Evolutionary conservation across 2,113 vertebrate species (phyloP).

Genomic region (Amphiprion percula): DNA sequence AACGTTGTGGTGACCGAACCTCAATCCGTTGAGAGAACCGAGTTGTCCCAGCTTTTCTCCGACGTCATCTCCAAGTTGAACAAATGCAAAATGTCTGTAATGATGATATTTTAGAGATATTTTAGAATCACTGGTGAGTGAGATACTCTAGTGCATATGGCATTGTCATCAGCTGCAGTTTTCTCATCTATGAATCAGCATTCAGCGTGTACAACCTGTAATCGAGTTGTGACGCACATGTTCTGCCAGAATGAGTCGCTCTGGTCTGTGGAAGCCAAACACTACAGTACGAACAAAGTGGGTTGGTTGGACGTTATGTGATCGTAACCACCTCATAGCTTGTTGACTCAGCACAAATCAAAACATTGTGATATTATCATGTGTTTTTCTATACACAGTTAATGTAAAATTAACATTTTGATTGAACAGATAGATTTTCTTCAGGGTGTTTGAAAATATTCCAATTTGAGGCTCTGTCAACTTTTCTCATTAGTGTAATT

Average conservation of each 20-base stretch:
- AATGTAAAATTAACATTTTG: constrained; percentile 21
- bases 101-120: neutral
- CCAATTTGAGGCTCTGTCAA: constrained; percentile 2
- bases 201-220: constrained; percentile 34
- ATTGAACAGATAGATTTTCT: neutral
- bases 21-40: neutral
- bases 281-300: neutral
- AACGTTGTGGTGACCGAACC: neutral
- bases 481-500: constrained; percentile 12
- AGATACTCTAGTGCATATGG: neutral
- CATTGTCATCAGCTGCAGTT: constrained; percentile 13
- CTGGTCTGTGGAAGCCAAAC: constrained; percentile 4
- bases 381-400: constrained; percentile 4
- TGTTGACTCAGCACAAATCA: neutral
- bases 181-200: constrained; percentile 32
- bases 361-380: neutral
- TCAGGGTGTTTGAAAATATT: constrained; percentile 4
- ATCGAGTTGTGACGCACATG: constrained; percentile 42
- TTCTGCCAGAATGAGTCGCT: constrained; percentile 20
- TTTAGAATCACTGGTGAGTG: neutral
- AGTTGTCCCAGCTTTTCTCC: neutral
- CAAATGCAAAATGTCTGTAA: neutral
- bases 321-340: neutral
- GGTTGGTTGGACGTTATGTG: neutral
- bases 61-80: neutral